A percentile compares a stretch with the other conserved stretches of the same genome.
These are phyloP conservation scores for Hetaerina titia DNA, from an alignment of 2,888 invertebrate species.

Conservation along the genomic window DNA sequence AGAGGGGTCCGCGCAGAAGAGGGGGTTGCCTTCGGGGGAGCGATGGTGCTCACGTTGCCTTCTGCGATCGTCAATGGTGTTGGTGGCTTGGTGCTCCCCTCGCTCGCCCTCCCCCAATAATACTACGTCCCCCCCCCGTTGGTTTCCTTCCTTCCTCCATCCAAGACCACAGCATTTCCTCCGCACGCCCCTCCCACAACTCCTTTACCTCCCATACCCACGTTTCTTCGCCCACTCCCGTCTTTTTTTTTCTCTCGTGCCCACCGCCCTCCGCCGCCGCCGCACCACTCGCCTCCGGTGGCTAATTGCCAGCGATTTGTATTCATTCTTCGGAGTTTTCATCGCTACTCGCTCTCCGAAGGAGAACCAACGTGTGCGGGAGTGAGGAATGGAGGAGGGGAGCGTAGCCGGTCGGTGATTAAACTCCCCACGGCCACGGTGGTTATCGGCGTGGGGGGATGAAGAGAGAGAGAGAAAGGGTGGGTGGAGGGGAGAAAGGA, in stretches of 20 bases:
- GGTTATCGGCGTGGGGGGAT: not conserved
- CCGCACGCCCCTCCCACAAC: too few relatives aligned
- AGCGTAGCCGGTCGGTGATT: not conserved
- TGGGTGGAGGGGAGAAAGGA: too few relatives aligned
- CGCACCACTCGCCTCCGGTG: not conserved
- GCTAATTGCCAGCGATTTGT: slow-evolving; percentile 48
- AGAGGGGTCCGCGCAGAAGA: not conserved
- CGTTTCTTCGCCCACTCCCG: not conserved
- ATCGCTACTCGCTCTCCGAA: not conserved
- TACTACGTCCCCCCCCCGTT: not conserved
- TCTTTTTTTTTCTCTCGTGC: not conserved
- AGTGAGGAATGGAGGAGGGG: not conserved
- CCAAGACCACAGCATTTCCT: not conserved
- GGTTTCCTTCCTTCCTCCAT: not conserved
- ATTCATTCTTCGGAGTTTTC: slow-evolving; percentile 44
- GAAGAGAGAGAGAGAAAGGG: too few relatives aligned
- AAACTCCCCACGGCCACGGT: not conserved
- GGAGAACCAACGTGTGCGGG: not conserved
- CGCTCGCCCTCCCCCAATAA: not conserved
- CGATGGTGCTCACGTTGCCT: not conserved
- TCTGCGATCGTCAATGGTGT: not conserved
- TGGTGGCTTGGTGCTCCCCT: not conserved
- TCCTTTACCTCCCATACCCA: too few relatives aligned
- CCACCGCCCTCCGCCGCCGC: not conserved
- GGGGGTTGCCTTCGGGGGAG: not conserved